Evolutionary conservation across 2,797 vertebrate species (phyloP).

Genomic region (Geotrypetes seraphini): DNA sequence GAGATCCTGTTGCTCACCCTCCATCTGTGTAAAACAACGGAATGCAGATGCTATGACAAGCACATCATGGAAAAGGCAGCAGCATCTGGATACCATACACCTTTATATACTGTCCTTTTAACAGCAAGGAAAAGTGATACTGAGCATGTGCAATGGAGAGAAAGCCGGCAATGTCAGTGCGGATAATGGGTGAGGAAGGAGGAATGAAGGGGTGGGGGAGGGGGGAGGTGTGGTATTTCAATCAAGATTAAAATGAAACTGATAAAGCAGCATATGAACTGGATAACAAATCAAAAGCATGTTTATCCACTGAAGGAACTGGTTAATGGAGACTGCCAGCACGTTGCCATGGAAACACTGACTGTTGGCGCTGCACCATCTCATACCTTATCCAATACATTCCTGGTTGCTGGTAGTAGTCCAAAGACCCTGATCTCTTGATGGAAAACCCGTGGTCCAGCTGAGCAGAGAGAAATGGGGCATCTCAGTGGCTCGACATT

Average conservation of each 20-base stretch:
- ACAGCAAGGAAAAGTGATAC: conserved; percentile 41
- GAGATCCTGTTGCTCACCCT: conserved; percentile 34
- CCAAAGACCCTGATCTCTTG: conserved; percentile 96
- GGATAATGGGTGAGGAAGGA: conserved; percentile 61
- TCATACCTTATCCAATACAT: conserved; percentile 97
- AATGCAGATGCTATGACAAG: conserved; percentile 40
- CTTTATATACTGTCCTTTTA: conserved; percentile 66
- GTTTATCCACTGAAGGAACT: conserved; percentile 68
- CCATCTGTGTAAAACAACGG: conserved; percentile 27
- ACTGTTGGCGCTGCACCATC: conserved; percentile 70
- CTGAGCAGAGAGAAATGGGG: conserved; percentile 89
- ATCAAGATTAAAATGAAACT: conserved; percentile 65
- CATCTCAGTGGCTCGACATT: conserved; percentile 80
- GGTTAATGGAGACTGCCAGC: conserved; percentile 88
- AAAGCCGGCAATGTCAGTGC: conserved; percentile 65
- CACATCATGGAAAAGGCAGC: conserved; percentile 20
- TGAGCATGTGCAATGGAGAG: conserved; percentile 61
- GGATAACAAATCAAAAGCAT: conserved; percentile 63
- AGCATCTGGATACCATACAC: conserved; percentile 33
- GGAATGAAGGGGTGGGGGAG: conserved; percentile 49
- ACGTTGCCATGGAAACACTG: conserved; percentile 87
- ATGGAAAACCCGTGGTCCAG: conserved; percentile 93
- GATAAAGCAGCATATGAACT: conserved; percentile 73
- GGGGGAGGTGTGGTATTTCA: conserved; percentile 62
- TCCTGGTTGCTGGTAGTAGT: conserved; percentile 93